These are phyloP conservation scores for Oreohelix idahoensis DNA, from an alignment of 1,140 invertebrate genomes.

Conservation along the genomic window DNA sequence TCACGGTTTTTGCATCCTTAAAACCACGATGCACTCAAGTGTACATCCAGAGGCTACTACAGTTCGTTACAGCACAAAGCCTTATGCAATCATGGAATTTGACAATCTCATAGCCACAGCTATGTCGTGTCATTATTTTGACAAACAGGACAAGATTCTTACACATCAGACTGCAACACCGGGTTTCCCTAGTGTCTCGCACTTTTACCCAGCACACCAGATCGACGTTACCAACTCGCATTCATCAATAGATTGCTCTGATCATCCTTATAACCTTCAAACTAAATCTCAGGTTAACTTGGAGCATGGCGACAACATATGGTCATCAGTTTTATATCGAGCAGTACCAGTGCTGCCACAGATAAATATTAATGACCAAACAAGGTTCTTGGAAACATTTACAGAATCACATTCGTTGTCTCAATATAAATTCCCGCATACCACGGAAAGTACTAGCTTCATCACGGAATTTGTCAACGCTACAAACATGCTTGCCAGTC, in stretches of 20 bases:
- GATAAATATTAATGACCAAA: not conserved
- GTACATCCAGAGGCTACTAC: not conserved
- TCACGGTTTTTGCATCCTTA: no score
- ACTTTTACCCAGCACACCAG: not conserved
- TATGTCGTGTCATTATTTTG: not conserved
- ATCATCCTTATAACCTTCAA: not conserved
- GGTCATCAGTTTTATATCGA: not conserved
- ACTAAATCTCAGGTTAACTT: not conserved
- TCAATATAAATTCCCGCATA: no score
- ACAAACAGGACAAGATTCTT: not conserved
- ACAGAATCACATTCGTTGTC: not conserved
- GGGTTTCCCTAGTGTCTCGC: not conserved
- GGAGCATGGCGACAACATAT: not conserved
- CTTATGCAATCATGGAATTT: constrained; percentile 9
- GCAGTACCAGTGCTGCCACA: not conserved
- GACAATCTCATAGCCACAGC: constrained; percentile 13
- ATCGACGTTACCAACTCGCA: not conserved
- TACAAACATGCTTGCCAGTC: no score
- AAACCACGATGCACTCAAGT: not conserved
- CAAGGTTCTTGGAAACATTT: not conserved
- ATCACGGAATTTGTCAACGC: no score
- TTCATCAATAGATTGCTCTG: not conserved
- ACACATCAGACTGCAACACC: no score
- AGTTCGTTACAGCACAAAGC: not conserved
- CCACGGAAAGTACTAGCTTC: no score